phyloP scores from a whole-genome alignment of 1,140 invertebrate genomes.

The Drosophila erecta region DNA sequence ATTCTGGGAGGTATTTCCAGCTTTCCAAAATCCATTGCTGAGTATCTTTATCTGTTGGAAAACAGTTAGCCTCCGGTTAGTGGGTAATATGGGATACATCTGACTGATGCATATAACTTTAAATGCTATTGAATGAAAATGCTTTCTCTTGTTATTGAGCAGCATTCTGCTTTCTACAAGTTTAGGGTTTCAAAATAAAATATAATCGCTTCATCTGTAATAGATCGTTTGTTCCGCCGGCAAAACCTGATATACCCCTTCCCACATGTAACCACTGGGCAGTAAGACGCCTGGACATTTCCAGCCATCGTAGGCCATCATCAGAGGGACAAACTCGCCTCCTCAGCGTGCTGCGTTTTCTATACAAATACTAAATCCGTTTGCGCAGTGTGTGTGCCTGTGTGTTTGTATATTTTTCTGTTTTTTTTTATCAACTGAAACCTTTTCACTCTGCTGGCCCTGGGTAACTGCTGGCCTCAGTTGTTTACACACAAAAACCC shows the following conservation, averaged over 20 bases:
- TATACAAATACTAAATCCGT: conserved; percentile 76
- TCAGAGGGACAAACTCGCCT: conserved; percentile 54
- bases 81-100: too few relatives aligned
- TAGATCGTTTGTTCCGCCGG: not conserved
- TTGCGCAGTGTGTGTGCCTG: conserved; percentile 49
- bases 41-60: too few relatives aligned
- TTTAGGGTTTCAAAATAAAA: too few relatives aligned
- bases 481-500: conserved; percentile 70
- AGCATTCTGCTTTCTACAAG: too few relatives aligned
- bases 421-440: conserved; percentile 72
- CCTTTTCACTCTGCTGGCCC: conserved; percentile 63
- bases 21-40: too few relatives aligned
- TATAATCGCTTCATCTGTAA: not conserved
- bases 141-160: too few relatives aligned
- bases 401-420: conserved; percentile 63
- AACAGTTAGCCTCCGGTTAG: too few relatives aligned
- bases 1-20: too few relatives aligned
- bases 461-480: conserved; percentile 48
- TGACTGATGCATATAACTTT: too few relatives aligned
- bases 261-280: conserved; percentile 7
- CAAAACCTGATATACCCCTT: conserved; percentile 5
- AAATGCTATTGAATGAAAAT: too few relatives aligned
- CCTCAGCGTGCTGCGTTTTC: conserved; percentile 48
- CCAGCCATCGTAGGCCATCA: conserved; percentile 33
- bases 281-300: conserved; percentile 36